Conservation (phyloP, 2,797 vertebrate genomes). For the Psittacula derbiana region DNA sequence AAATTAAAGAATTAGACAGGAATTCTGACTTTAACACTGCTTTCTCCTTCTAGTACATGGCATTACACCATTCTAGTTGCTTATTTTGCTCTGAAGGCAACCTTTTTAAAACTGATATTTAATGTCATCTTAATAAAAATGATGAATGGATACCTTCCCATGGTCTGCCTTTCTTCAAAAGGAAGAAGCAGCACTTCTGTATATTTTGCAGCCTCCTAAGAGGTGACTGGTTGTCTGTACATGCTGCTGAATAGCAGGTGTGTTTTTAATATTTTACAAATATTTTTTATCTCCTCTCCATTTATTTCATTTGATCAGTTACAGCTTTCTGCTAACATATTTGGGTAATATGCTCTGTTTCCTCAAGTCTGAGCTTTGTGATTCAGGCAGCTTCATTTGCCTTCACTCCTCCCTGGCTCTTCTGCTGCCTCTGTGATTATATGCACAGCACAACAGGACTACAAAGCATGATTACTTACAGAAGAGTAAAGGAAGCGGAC, state of each 20-base stretch:
- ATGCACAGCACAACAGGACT: not conserved
- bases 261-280: not conserved
- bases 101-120: not conserved
- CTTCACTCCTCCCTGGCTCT: not conserved
- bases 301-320: not conserved
- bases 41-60: not conserved
- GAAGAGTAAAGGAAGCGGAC: rapidly evolving
- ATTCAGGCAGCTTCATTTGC: not conserved
- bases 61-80: not conserved
- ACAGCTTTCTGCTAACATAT: not conserved
- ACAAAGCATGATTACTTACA: not conserved
- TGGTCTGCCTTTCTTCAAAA: not conserved
- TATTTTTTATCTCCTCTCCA: not conserved
- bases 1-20: not conserved
- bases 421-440: not conserved
- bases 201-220: not conserved
- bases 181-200: not conserved
- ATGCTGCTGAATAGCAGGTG: not conserved
- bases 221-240: not conserved
- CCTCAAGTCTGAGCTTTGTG: not conserved
- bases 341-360: not conserved
- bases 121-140: not conserved
- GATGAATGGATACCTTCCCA: not conserved
- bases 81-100: not conserved
- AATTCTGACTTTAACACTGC: not conserved